A percentile compares a stretch with the other conserved stretches of the same genome.
phyloP scores from a whole-genome alignment of 2,888 invertebrate genomes.

The Deroplatys truncata region DNA sequence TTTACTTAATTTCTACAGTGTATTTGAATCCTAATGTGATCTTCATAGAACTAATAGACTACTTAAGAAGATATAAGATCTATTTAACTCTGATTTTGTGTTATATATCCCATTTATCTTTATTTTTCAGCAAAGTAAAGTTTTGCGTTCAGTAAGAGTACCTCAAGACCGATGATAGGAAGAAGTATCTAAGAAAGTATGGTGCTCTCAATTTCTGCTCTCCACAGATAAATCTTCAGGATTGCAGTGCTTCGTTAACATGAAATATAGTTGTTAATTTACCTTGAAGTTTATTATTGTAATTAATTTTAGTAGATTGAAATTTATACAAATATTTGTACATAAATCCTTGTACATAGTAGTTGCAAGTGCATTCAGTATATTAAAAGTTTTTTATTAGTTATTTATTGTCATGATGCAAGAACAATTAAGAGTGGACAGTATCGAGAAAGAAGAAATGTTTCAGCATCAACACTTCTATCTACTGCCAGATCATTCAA shows the following conservation, averaged over 20 bases:
- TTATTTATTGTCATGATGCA: neutral
- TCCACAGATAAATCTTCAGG: neutral
- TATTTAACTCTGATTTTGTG: neutral
- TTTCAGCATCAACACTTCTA: neutral
- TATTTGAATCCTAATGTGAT: no score
- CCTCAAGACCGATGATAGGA: slow-evolving; percentile 60
- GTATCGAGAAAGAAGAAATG: neutral
- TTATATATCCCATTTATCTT: neutral
- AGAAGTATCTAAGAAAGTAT: neutral
- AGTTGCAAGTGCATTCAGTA: neutral
- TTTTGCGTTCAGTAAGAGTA: slow-evolving; percentile 67
- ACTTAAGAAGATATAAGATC: neutral
- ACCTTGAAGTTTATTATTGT: neutral
- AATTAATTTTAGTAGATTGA: neutral
- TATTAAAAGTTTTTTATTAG: neutral
- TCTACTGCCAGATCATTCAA: slow-evolving; percentile 4
- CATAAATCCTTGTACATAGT: neutral
- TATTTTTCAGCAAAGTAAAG: slow-evolving; percentile 68
- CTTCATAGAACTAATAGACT: neutral
- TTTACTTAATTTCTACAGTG: neutral
- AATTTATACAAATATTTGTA: slow-evolving; percentile 7
- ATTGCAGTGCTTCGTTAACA: neutral
- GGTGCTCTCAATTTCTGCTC: neutral
- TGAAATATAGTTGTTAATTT: neutral
- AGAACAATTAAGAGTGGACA: neutral